Evolutionary conservation across 2,888 invertebrate species (phyloP).

Genomic region (Chymomyza caudatula): DNA sequence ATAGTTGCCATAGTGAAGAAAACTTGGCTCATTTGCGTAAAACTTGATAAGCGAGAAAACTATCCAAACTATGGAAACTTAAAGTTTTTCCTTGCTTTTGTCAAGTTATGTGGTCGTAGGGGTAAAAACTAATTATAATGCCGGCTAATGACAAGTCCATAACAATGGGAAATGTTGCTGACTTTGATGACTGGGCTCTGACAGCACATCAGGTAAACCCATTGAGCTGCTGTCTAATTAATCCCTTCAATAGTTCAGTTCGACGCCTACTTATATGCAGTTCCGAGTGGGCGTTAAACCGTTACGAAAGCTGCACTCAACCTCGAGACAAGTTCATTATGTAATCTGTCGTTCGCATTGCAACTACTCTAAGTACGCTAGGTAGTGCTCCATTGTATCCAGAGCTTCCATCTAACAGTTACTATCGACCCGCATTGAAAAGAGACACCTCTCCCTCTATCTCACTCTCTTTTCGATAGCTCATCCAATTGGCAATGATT

Average conservation of each 20-base stretch:
- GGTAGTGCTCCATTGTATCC: neutral
- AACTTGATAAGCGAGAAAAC: conserved; percentile 29
- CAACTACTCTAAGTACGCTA: neutral
- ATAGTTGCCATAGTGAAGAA: conserved; percentile 51
- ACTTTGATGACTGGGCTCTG: neutral
- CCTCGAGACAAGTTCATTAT: conserved; percentile 11
- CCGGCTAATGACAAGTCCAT: neutral
- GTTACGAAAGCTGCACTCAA: neutral
- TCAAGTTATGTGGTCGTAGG: too few species aligned
- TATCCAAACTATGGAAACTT: neutral
- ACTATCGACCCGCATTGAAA: neutral
- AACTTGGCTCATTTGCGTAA: conserved; percentile 65
- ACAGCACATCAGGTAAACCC: neutral
- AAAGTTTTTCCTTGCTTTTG: neutral
- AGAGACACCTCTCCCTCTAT: conserved; percentile 4
- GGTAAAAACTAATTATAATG: neutral
- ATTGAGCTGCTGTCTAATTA: neutral
- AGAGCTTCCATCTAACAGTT: neutral
- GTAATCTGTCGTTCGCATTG: conserved; percentile 15
- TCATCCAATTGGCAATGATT: conserved; percentile 63
- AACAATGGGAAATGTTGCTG: neutral
- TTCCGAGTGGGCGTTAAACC: neutral
- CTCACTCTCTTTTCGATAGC: conserved; percentile 13
- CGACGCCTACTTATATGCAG: neutral
- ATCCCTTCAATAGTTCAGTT: neutral